Evolutionary conservation across 2,113 vertebrate genomes (phyloP), one percentile per base, ranked within the genome.

Genomic region (Oxygymnocypris stewartii): DNA sequence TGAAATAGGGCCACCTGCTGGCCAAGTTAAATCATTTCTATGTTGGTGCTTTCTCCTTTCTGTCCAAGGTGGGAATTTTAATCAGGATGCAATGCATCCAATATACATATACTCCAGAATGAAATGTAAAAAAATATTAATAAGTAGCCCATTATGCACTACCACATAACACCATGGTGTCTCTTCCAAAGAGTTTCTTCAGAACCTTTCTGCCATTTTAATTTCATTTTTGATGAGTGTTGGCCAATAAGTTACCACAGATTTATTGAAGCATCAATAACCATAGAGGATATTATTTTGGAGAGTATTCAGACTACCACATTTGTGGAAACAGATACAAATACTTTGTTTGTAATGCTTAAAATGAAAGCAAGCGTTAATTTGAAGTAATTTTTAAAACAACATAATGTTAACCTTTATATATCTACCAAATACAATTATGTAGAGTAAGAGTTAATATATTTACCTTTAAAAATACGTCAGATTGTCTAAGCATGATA

Each of bases 1-100:
- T 81, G 37, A 81, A 81, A 47, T 3, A 20, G 59, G 8, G 59
- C n/a, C 79, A 31, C n/a, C 59, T 81, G 59, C 42, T 76, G 73
- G 73, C 1, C 40, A 76, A 49, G 4, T 40, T 42, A 42, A 73
- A 42, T 23, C 0, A n/a, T 42, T 42, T 9, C 12, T n/a, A 61
- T 1, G 23, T 61, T n/a, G 8, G 8, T 61, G 4, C 23, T 61
- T 61, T 61, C 8, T 61, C 23, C 20, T 23, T n/a, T 54, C 49
- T 4, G 54, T 20, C 54, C 23, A 57, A 54, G 6, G 18, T 57
- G 6, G 54, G 18, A 57, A 57, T 57, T 59, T 59, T 7, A 57
- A 57, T 18, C 20, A 7, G 18, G 18, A 57, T 57, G 1, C 54
- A 23, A 57, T 11, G 18, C 1, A 57, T 7, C 6, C 16, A 57